Evolutionary conservation across 2,797 vertebrate genomes (phyloP).

Genomic region (Malurus leucopterus): DNA sequence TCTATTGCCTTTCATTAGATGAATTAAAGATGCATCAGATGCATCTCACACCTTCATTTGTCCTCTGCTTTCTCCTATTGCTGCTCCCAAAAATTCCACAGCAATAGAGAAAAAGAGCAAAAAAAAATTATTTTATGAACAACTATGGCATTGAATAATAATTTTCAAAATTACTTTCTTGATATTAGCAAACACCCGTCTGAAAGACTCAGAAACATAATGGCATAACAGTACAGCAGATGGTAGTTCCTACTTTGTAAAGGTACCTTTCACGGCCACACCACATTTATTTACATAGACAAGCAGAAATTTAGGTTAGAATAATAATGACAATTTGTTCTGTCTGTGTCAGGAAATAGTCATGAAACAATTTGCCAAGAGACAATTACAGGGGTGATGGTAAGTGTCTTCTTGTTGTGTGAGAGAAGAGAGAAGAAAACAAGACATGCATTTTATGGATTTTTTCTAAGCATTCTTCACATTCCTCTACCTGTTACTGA

Average conservation of each 20-base stretch:
- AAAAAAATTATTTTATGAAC: background rate
- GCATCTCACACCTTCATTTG: background rate
- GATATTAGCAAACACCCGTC: background rate
- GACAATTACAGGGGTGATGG: slow-evolving; percentile 5
- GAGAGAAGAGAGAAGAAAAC: slow-evolving; percentile 39
- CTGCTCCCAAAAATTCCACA: background rate
- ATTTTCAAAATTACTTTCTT: background rate
- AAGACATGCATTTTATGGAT: slow-evolving; percentile 4
- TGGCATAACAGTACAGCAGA: background rate
- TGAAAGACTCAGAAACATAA: background rate
- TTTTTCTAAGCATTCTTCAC: slow-evolving; percentile 50
- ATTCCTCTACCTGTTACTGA: slow-evolving; percentile 37
- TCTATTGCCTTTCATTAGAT: background rate
- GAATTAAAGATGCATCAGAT: no score
- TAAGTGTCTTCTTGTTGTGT: slow-evolving; percentile 4
- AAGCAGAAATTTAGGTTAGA: background rate
- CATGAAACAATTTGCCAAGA: slow-evolving; percentile 38
- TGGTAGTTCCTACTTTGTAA: background rate
- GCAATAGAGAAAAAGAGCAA: background rate
- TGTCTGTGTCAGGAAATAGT: slow-evolving; percentile 9
- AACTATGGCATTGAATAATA: background rate
- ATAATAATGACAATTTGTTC: slow-evolving; percentile 5
- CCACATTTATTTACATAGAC: background rate
- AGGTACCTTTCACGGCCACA: background rate
- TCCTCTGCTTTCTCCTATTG: background rate